Conservation (phyloP, 2,888 invertebrate genomes). For the Melipona beecheii region DNA sequence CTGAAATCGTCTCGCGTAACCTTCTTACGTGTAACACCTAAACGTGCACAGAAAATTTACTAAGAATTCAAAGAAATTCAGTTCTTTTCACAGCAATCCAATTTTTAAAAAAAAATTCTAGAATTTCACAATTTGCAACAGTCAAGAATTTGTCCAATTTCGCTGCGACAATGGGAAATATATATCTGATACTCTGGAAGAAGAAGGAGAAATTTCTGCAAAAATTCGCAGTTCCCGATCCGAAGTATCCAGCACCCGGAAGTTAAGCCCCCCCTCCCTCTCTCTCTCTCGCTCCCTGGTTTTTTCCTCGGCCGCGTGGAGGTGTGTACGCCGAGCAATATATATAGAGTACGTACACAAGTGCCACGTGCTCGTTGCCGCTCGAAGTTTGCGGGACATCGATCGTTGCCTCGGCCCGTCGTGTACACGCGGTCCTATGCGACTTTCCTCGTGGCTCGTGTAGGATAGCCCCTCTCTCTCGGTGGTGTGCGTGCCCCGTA, state of each 20-base stretch:
- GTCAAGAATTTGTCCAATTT: too few relatives aligned
- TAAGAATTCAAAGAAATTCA: too few relatives aligned
- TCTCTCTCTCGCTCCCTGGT: conserved; percentile 27
- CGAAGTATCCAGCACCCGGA: conserved; percentile 54
- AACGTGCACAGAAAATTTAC: too few relatives aligned
- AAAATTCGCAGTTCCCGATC: conserved; percentile 43
- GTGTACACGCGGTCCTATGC: conserved; percentile 69
- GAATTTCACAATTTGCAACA: too few relatives aligned
- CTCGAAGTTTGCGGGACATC: conserved; percentile 79
- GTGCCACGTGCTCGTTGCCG: conserved; percentile 75
- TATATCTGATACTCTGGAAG: neutral
- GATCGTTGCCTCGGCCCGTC: conserved; percentile 72
- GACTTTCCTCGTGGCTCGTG: conserved; percentile 65
- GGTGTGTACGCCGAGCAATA: conserved; percentile 60
- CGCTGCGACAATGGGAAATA: too few relatives aligned
- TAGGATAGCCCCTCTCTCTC: conserved; percentile 33
- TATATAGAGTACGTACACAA: conserved; percentile 63
- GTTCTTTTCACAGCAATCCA: too few relatives aligned
- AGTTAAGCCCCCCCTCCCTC: conserved; percentile 39
- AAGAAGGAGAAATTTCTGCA: neutral
- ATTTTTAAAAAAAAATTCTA: too few relatives aligned
- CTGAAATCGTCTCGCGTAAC: too few relatives aligned
- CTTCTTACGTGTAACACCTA: too few relatives aligned
- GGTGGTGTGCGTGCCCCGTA: conserved; percentile 53
- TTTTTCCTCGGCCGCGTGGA: conserved; percentile 53